A percentile compares a stretch with the other conserved stretches of the same genome.
phyloP scores from a whole-genome alignment of 2,888 invertebrate species.

The Microplitis manilae region DNA sequence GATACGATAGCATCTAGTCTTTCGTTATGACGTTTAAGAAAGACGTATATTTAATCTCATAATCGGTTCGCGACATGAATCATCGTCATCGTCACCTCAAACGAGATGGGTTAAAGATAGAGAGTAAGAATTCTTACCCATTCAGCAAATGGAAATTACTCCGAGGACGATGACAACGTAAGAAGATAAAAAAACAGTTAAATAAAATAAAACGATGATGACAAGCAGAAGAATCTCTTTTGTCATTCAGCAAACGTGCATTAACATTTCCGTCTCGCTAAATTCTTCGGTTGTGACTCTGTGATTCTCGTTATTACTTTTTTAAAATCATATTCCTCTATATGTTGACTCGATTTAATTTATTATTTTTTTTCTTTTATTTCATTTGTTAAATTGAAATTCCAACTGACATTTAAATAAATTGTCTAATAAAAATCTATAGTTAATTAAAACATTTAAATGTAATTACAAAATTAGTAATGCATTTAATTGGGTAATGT shows the following conservation, averaged over 20 bases:
- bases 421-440: not conserved
- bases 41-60: conserved; percentile 36
- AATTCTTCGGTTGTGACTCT: conserved; percentile 34
- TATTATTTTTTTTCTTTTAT: not conserved
- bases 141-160: not conserved
- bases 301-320: conserved; percentile 41
- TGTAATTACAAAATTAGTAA: not conserved
- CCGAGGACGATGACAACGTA: not conserved
- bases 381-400: not conserved
- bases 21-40: conserved; percentile 1
- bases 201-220: conserved; percentile 17
- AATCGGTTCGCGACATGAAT: conserved; percentile 41
- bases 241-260: conserved; percentile 50
- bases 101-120: not conserved
- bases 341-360: conserved; percentile 3
- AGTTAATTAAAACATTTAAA: not conserved
- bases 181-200: not conserved
- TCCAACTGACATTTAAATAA: not conserved
- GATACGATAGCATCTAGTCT: not conserved
- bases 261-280: conserved; percentile 51
- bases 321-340: conserved; percentile 20
- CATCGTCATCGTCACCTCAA: conserved; percentile 25
- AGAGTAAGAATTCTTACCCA: conserved; percentile 12
- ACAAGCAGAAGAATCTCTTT: conserved; percentile 33
- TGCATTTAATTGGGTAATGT: conserved; percentile 7